A percentile compares a stretch with the other conserved stretches of the same genome.
Evolutionary conservation across 2,888 invertebrate genomes (phyloP).

Genomic region (Nemotelus nigrinus): DNA sequence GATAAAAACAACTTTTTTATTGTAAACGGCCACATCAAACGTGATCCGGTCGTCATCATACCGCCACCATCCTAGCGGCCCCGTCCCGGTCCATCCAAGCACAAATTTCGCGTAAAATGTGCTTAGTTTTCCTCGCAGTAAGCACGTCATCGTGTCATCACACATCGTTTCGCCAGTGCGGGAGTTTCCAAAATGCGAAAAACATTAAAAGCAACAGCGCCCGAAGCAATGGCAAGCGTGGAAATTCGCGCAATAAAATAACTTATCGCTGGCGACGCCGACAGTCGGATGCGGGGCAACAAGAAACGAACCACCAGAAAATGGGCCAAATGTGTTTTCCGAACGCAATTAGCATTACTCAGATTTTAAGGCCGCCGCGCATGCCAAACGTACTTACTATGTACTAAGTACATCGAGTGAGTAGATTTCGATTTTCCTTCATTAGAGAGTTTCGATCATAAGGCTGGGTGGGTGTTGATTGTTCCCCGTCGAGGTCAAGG

Average conservation of each 20-base stretch:
- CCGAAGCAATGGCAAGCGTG: too few species aligned
- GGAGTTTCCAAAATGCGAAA: conserved; percentile 4
- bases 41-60: neutral
- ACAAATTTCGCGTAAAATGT: neutral
- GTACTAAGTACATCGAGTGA: too few species aligned
- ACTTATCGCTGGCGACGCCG: too few species aligned
- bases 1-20: conserved; percentile 22
- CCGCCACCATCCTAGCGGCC: neutral
- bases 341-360: neutral
- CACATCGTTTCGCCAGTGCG: neutral
- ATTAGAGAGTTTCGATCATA: too few species aligned
- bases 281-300: too few species aligned
- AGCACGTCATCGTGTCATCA: conserved; percentile 10
- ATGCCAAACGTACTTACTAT: neutral
- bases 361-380: neutral
- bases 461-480: too few species aligned
- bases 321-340: conserved; percentile 2
- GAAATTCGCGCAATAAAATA: too few species aligned
- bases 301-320: too few species aligned
- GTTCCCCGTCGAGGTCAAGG: too few species aligned
- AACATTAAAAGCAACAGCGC: too few species aligned
- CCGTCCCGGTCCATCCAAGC: neutral
- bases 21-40: neutral
- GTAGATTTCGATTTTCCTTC: too few species aligned
- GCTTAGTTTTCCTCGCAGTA: neutral